Percentiles rank a stretch among this genome's conserved stretches.
phyloP scores from a whole-genome alignment of 2,888 invertebrate genomes.

The Gymnocheta viridis region DNA sequence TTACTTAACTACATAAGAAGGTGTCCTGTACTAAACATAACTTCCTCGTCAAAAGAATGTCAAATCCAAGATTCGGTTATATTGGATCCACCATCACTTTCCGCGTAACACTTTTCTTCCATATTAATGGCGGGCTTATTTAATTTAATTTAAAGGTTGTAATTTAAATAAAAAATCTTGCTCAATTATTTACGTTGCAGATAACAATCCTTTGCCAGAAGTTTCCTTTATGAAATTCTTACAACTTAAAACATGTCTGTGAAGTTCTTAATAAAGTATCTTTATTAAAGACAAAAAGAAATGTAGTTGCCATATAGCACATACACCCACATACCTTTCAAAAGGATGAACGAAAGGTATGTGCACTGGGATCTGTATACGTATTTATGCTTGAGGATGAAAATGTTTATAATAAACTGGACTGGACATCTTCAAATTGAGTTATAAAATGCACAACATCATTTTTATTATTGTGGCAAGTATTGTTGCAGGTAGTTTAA shows the following conservation, averaged over 20 bases:
- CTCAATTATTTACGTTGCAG: too few species aligned
- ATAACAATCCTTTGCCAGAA: neutral
- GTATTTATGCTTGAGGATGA: neutral
- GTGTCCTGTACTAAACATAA: too few species aligned
- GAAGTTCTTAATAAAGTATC: neutral
- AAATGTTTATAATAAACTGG: conserved; percentile 26
- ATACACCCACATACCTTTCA: neutral
- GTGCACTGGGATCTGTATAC: neutral
- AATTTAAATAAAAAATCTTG: too few species aligned
- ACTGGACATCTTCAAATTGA: conserved; percentile 72
- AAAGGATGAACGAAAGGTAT: neutral
- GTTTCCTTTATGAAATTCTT: neutral
- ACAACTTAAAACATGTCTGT: neutral
- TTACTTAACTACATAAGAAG: too few species aligned
- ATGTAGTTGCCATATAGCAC: neutral
- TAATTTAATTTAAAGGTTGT: too few species aligned
- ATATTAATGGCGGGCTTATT: too few species aligned
- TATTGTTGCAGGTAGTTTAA: conserved; percentile 51
- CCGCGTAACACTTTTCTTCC: too few species aligned
- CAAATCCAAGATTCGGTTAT: too few species aligned
- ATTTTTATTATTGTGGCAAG: conserved; percentile 76
- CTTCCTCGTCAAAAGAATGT: too few species aligned
- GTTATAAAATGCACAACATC: conserved; percentile 78
- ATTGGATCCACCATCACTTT: too few species aligned
- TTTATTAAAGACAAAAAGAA: neutral